Percentiles rank a stretch among this genome's conserved stretches.
Evolutionary conservation across 2,888 invertebrate species (phyloP).

Genomic region (Eulithis prunata): DNA sequence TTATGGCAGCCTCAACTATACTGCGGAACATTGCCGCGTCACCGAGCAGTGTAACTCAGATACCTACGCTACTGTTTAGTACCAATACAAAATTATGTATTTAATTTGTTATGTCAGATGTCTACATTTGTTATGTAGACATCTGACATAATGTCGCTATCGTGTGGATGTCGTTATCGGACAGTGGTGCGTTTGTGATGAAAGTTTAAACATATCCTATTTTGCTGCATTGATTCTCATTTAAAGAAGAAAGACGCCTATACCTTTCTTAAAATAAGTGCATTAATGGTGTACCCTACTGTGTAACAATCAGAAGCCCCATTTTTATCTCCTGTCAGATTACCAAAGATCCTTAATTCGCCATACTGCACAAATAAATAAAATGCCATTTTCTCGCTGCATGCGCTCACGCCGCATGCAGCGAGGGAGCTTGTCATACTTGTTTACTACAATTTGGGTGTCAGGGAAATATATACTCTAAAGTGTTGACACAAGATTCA

Average conservation of each 20-base stretch:
- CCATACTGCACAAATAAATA: slow-evolving; percentile 30
- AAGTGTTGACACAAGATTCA: neutral
- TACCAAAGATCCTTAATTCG: slow-evolving; percentile 25
- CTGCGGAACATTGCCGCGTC: too few species aligned
- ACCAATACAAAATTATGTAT: too few species aligned
- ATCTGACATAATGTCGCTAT: too few species aligned
- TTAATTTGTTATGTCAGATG: too few species aligned
- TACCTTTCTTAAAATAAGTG: neutral
- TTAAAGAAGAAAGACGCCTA: too few species aligned
- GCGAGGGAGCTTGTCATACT: slow-evolving; percentile 67
- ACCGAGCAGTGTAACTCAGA: too few species aligned
- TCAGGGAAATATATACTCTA: slow-evolving; percentile 1
- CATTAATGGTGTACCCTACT: slow-evolving; percentile 4
- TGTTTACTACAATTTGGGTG: neutral
- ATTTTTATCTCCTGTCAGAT: slow-evolving; percentile 27
- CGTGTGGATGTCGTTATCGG: too few species aligned
- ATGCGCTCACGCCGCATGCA: slow-evolving; percentile 48
- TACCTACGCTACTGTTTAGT: too few species aligned
- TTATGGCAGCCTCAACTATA: too few species aligned
- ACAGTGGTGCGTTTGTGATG: too few species aligned
- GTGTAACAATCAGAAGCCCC: slow-evolving; percentile 13
- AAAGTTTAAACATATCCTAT: neutral
- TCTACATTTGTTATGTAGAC: too few species aligned
- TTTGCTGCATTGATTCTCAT: neutral
- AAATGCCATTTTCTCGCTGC: slow-evolving; percentile 25